phyloP scores from a whole-genome alignment of 1,140 invertebrate genomes.

The Rhagoletis zephyria region DNA sequence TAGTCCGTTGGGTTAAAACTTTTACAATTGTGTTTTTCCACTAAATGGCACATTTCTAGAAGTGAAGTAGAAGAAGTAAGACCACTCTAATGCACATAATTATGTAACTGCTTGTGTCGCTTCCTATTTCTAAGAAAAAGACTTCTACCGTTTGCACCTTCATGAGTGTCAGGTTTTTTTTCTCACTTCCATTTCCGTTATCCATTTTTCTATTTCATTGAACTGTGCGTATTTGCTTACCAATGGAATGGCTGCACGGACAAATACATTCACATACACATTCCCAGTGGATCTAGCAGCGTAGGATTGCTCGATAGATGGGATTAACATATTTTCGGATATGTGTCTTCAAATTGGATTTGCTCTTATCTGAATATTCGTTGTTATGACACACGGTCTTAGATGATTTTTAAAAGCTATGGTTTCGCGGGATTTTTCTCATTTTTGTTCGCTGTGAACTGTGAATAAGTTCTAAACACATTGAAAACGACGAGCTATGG shows the following conservation, averaged over 20 bases:
- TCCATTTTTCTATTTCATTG: constrained; percentile 49
- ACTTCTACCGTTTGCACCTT: neutral
- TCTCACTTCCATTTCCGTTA: constrained; percentile 13
- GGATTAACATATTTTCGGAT: neutral
- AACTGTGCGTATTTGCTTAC: constrained; percentile 22
- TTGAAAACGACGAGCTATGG: too few species aligned
- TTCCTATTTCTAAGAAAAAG: too few species aligned
- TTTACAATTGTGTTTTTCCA: too few species aligned
- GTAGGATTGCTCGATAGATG: neutral
- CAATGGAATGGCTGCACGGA: neutral
- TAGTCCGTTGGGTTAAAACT: too few species aligned
- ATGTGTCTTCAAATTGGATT: neutral
- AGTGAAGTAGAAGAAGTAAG: too few species aligned
- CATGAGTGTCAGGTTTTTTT: neutral
- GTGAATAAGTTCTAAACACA: too few species aligned
- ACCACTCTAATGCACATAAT: too few species aligned
- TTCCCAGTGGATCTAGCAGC: neutral
- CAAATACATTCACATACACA: neutral
- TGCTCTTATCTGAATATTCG: constrained; percentile 29
- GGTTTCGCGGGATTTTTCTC: neutral
- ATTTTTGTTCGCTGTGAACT: constrained; percentile 15
- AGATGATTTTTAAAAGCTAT: neutral
- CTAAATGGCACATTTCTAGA: too few species aligned
- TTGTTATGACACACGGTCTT: constrained; percentile 44
- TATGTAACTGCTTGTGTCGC: too few species aligned